Evolutionary conservation across 1,140 invertebrate genomes (phyloP), one percentile per base, ranked within the genome.

Genomic region (Drosophila bifasciata): DNA sequence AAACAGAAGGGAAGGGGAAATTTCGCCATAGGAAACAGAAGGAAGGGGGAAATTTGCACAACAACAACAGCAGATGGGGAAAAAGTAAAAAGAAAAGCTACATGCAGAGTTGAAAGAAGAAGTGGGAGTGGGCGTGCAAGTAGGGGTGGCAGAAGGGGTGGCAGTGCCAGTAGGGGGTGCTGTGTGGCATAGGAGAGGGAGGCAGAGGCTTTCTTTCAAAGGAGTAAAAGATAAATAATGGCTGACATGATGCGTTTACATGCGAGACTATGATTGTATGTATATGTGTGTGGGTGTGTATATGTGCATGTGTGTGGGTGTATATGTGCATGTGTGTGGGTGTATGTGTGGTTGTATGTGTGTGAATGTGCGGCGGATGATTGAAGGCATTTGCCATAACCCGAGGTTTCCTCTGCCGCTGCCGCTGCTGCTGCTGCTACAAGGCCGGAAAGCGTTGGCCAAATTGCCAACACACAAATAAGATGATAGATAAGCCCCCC

Each of bases 151-250:
- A 17, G n/a, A n/a, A n/a, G 57, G 46, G 55, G 55, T 69, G 62
- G 41, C 36, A 16, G 48, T 56, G 48, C 21, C 19, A 15, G 41
- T 39, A 39, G 45, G 51, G 36, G 28, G 49, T 51, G 39, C n/a
- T 21, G 19, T 21, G 19, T 32, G 17, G 36, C 23, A 36, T 36
- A 43, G 32, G 41, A n/a, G n/a, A n/a, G n/a, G n/a, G n/a, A n/a
- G n/a, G n/a, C n/a, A n/a, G n/a, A 44, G 62, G 40, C 60, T 77
- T 80, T 60, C 50, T 63, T 66, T 52, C 28, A 85, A 85, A 85
- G 69, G 81, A 85, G 80, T 85, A 74, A 76, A 84, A 85, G 68
- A 85, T 86, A 86, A 85, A 86, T 85, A 86, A 85, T 85, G 63
- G 81, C 77, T 60, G 28, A 63, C 67, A 66, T 86, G 80, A 84